Conservation (phyloP, 2,797 vertebrate species). For the Ataeniobius toweri region DNA sequence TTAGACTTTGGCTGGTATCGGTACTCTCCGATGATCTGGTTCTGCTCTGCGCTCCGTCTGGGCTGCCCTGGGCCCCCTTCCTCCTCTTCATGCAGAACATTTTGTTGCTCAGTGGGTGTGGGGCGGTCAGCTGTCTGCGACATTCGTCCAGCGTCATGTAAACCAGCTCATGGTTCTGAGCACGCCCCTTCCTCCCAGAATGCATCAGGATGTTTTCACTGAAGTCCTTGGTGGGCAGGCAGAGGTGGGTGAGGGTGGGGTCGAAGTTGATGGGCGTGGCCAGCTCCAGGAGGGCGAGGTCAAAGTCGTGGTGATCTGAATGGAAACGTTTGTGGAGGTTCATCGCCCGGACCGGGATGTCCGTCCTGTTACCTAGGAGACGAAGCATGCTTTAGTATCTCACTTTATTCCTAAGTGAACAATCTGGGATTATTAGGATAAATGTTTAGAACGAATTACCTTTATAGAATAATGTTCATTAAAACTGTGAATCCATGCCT, state of each 20-base stretch:
- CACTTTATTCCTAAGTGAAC: not conserved
- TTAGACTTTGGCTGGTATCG: not conserved
- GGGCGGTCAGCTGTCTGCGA: conserved; percentile 73
- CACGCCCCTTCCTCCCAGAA: conserved; percentile 24
- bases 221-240: conserved; percentile 87
- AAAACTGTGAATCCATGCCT: no score
- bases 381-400: not conserved
- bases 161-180: conserved; percentile 24
- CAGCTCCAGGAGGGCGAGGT: conserved; percentile 85
- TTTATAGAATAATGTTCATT: no score
- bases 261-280: conserved; percentile 64
- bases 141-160: conserved; percentile 81
- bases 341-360: not conserved
- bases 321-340: conserved; percentile 76
- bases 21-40: rapidly evolving
- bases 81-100: conserved; percentile 84
- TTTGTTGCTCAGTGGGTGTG: conserved; percentile 83
- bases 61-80: not conserved
- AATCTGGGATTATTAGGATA: not conserved
- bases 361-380: conserved; percentile 31
- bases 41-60: not conserved
- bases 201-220: conserved; percentile 86
- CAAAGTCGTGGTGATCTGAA: conserved; percentile 64
- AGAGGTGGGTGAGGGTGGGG: conserved; percentile 75
- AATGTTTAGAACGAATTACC: no score